phyloP scores from a whole-genome alignment of 2,797 vertebrate genomes.

The Pteronotus mesoamericanus region DNA sequence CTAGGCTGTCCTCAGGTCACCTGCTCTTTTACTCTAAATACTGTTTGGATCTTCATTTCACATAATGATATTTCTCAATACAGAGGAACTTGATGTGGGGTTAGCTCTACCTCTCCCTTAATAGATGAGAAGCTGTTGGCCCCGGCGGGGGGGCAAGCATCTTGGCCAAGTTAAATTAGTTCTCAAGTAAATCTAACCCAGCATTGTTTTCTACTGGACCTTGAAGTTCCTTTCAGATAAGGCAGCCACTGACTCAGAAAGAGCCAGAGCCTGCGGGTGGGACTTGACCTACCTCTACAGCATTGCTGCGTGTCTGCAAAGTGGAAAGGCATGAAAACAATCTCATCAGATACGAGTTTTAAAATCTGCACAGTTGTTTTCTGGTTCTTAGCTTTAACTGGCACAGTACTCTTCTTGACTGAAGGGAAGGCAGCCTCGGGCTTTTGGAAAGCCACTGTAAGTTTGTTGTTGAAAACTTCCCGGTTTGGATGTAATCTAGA shows the following conservation, averaged over 20 bases:
- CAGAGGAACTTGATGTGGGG: not conserved
- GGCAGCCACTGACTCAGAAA: conserved; percentile 21
- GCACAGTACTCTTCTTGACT: conserved; percentile 58
- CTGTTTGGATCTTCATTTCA: not conserved
- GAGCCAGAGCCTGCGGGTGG: not conserved
- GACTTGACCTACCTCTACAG: not conserved
- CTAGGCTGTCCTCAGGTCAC: not conserved
- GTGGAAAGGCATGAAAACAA: conserved; percentile 50
- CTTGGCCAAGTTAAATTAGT: not conserved
- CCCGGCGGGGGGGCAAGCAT: not conserved
- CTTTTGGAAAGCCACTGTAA: conserved; percentile 67
- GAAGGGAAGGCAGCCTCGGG: conserved; percentile 39
- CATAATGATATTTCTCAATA: not conserved
- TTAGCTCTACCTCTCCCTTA: not conserved
- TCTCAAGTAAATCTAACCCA: not conserved
- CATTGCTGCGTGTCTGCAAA: not conserved
- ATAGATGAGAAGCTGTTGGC: not conserved
- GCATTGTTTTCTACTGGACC: not conserved
- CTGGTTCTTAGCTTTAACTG: conserved; percentile 63
- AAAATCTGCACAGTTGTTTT: conserved; percentile 57
- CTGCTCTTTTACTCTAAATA: not conserved
- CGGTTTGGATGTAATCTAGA: conserved; percentile 67
- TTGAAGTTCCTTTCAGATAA: conserved; percentile 33
- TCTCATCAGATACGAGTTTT: conserved; percentile 29
- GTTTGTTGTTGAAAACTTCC: conserved; percentile 70